A percentile compares a stretch with the other conserved stretches of the same genome.
Conservation (phyloP, 1,140 invertebrate species). For the Bursaphelenchus mucronatus region DNA sequence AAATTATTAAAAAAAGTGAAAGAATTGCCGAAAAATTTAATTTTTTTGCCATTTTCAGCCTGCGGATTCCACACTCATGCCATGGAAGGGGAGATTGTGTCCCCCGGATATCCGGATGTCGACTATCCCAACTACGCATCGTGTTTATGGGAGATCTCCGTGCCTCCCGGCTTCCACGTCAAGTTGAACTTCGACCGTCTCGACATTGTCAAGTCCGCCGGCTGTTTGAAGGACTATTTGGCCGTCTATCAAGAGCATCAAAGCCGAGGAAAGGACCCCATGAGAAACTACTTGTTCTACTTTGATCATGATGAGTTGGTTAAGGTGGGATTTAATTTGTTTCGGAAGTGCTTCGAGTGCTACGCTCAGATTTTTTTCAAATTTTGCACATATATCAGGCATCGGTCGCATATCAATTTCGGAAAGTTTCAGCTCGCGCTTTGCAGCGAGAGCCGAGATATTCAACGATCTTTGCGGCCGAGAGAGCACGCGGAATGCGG, state of each 20-base stretch:
- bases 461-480: no score
- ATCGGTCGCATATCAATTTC: no score
- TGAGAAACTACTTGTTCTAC: conserved; percentile 55
- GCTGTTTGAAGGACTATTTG: conserved; percentile 49
- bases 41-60: conserved; percentile 46
- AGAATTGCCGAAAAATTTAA: background rate
- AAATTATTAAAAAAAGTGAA: no score
- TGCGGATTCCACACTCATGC: conserved; percentile 52
- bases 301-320: conserved; percentile 54
- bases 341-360: no score
- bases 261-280: conserved; percentile 46
- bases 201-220: conserved; percentile 58
- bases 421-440: no score
- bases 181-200: conserved; percentile 57
- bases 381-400: no score
- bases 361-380: no score
- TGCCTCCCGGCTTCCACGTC: conserved; percentile 52
- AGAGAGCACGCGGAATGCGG: no score
- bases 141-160: conserved; percentile 56
- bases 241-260: conserved; percentile 53
- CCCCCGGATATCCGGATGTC: conserved; percentile 42
- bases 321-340: background rate
- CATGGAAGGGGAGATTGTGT: conserved; percentile 37
- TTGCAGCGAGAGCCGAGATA: no score
- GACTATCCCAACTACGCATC: conserved; percentile 51